These are phyloP conservation scores for Willisornis vidua DNA, from an alignment of 2,113 vertebrate genomes.

Conservation along the genomic window DNA sequence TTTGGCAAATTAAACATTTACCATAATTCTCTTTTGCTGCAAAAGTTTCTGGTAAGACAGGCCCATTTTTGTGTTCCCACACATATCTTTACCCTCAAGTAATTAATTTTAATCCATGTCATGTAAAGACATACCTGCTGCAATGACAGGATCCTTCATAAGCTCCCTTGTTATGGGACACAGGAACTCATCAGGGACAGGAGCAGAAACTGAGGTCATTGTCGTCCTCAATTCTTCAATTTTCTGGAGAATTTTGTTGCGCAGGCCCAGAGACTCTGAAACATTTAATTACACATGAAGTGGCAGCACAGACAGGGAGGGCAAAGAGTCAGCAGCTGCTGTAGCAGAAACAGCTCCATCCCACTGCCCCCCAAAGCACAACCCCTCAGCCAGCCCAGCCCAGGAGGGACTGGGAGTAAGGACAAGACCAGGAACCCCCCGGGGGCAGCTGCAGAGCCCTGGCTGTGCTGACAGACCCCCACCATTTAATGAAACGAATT, in stretches of 20 bases:
- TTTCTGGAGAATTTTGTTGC: slow-evolving; percentile 81
- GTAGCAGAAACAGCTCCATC: not conserved
- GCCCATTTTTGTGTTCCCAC: not conserved
- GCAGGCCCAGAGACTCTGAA: slow-evolving; percentile 84
- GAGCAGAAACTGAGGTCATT: slow-evolving; percentile 32
- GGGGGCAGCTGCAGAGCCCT: not conserved
- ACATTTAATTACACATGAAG: not conserved
- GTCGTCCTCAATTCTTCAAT: slow-evolving; percentile 79
- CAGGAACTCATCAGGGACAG: slow-evolving; percentile 86
- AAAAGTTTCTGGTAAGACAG: not conserved
- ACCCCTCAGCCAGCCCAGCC: not conserved
- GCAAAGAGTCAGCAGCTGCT: not conserved
- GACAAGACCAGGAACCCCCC: not conserved
- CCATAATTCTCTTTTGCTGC: not conserved
- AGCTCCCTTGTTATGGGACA: slow-evolving; percentile 89
- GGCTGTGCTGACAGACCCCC: not conserved
- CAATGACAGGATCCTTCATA: slow-evolving; percentile 88
- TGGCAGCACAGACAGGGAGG: not conserved
- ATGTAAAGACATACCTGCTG: slow-evolving; percentile 78
- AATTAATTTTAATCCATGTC: not conserved
- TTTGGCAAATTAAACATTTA: not conserved
- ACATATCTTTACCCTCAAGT: not conserved
- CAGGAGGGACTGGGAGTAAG: too few species aligned
- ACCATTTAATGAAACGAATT: not conserved
- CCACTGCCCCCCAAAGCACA: too few species aligned